phyloP scores from a whole-genome alignment of 1,140 invertebrate genomes.

The Nasonia giraulti region DNA sequence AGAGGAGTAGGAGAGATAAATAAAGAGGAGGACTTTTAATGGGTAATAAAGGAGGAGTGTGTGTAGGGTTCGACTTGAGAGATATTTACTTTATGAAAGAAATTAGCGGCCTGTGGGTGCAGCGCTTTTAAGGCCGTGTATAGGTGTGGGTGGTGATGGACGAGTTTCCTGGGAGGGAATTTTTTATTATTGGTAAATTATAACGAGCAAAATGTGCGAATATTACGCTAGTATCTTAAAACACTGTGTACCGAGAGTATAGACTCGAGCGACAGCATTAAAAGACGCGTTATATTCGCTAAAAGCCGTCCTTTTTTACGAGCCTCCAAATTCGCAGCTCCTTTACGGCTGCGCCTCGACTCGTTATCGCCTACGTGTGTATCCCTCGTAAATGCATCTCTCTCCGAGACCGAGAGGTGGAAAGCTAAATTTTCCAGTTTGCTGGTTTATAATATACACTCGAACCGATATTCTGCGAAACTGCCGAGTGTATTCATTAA shows the following conservation, averaged over 20 bases:
- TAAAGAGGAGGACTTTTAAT: constrained; percentile 32
- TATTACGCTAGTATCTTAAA: neutral
- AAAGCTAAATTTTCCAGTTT: no score
- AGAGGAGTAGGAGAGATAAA: neutral
- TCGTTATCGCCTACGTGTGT: constrained; percentile 28
- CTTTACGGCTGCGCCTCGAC: neutral
- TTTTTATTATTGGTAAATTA: no score
- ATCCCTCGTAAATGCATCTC: neutral
- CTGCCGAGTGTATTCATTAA: no score
- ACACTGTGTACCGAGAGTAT: no score
- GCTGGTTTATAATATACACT: no score
- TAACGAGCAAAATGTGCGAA: neutral
- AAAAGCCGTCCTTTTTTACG: constrained; percentile 34
- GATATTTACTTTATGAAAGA: constrained; percentile 19
- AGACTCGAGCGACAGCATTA: neutral
- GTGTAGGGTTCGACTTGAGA: neutral
- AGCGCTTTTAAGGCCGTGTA: no score
- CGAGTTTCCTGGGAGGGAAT: no score
- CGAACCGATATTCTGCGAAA: no score
- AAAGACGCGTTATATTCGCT: constrained; percentile 21
- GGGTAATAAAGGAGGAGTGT: constrained; percentile 24
- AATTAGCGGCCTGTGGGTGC: neutral
- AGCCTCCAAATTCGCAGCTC: constrained; percentile 23
- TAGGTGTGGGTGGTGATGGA: no score
- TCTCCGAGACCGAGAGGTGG: no score